Evolutionary conservation across 2,888 invertebrate species (phyloP), one percentile per base, ranked within the genome.

Genomic region (Colletes collaris): DNA sequence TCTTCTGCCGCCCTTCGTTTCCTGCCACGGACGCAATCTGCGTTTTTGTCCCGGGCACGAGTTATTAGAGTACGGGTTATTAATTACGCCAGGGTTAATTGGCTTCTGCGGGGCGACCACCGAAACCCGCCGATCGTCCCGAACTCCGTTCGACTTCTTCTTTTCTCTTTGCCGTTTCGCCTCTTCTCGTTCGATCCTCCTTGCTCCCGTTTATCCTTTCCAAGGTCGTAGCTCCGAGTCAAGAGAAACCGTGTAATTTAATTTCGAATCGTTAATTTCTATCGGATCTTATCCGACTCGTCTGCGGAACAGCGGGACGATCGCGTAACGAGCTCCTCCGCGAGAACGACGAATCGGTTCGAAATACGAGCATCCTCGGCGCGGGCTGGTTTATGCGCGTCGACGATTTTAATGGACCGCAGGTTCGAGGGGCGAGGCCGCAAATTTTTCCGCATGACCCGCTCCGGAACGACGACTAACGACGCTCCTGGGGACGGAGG

Each of bases 11-110:
- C 16, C 27, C 40, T 52, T 50, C 69, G 55, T 40, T 59, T 27
- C 50, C 50, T 13, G 49, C 66, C 62, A 16, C 49, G 58, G 49
- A 53, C 40, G 71, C 64, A 27, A 53, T 70, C 60, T 60, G 58
- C 53, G 65, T 81, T 76, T 76, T 67, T 75, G 74, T 27, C 65
- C 1, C 50, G 53, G 50, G 49, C 69, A 60, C 70, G 69, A 59
- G 82, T 82, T 73, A 77, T 77, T 77, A 78, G 64, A 71, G 46
- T 35, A 79, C 74, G 81, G 80, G 78, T 88, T 88, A 89, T 89
- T 89, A 89, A 89, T 89, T 88, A 86, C 83, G 65, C 71, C 68
- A 46, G 65, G 77, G 83, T 87, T 89, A 89, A 89, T 89, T 88
- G 87, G 83, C 76, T 84, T 55, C 73, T 62, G 64, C 58, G 68